These are phyloP conservation scores for Zhuqinia jingwanae DNA, from an alignment of 2,888 invertebrate genomes.

Conservation along the genomic window DNA sequence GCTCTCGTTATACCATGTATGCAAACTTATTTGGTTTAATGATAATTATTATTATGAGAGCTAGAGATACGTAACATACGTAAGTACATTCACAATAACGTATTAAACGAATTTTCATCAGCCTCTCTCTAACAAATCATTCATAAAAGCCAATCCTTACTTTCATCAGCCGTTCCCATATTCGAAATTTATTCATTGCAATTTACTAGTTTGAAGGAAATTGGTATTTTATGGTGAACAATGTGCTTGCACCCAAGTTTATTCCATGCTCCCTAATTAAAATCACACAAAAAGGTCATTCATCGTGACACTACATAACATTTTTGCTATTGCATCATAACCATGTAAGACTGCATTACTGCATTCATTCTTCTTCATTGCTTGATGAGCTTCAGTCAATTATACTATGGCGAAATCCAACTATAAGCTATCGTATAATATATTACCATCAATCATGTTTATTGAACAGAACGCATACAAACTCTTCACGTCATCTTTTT, in stretches of 20 bases:
- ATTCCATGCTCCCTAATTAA: neutral
- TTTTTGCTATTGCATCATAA: too few species aligned
- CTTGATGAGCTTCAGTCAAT: too few species aligned
- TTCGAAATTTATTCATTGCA: slow-evolving; percentile 25
- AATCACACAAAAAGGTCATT: slow-evolving; percentile 4
- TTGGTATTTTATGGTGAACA: neutral
- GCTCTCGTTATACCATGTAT: too few species aligned
- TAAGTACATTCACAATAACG: too few species aligned
- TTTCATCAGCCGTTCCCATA: slow-evolving; percentile 5
- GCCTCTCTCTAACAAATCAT: neutral
- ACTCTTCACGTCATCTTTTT: too few species aligned
- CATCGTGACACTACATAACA: neutral
- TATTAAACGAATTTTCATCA: neutral
- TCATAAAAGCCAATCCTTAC: neutral
- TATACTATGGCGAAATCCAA: too few species aligned
- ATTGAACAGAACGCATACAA: too few species aligned
- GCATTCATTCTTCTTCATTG: neutral
- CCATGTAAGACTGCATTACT: neutral
- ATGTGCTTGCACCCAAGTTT: neutral
- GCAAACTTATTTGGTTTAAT: neutral
- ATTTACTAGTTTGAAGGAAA: neutral
- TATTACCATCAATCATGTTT: too few species aligned
- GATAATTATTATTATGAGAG: slow-evolving; percentile 17
- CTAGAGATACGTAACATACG: too few species aligned
- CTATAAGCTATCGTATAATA: too few species aligned